Evolutionary conservation across 2,797 vertebrate genomes (phyloP).

Genomic region (Bovichtus variegatus): DNA sequence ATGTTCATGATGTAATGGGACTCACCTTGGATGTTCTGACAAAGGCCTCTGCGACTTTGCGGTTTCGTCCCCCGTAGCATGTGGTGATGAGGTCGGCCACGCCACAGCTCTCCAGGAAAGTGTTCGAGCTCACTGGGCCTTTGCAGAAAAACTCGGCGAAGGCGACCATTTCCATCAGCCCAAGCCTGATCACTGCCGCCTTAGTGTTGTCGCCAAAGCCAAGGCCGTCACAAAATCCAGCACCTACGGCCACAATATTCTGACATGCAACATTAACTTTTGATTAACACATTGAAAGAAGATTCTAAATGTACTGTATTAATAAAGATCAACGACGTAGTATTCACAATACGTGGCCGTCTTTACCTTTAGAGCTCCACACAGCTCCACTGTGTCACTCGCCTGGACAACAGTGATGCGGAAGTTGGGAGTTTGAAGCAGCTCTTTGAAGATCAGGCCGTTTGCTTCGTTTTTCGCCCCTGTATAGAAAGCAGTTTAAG

Average conservation of each 20-base stretch:
- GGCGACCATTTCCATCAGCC: slow-evolving; percentile 93
- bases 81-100: slow-evolving; percentile 93
- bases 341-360: background rate
- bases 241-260: slow-evolving; percentile 92
- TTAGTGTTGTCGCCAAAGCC: slow-evolving; percentile 91
- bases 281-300: background rate
- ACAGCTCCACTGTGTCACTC: slow-evolving; percentile 89
- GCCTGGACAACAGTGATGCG: slow-evolving; percentile 88
- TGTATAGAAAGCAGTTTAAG: slow-evolving; percentile 45
- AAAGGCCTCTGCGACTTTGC: slow-evolving; percentile 91
- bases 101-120: slow-evolving; percentile 93
- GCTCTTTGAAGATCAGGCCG: slow-evolving; percentile 88
- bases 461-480: slow-evolving; percentile 85
- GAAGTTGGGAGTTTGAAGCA: slow-evolving; percentile 90
- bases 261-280: slow-evolving; percentile 45
- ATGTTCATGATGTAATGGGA: background rate
- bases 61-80: slow-evolving; percentile 91
- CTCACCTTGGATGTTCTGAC: slow-evolving; percentile 85
- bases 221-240: slow-evolving; percentile 91
- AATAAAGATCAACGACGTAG: background rate
- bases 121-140: slow-evolving; percentile 79
- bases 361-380: slow-evolving; percentile 89
- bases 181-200: slow-evolving; percentile 91
- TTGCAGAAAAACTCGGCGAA: slow-evolving; percentile 90
- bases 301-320: background rate